Evolutionary conservation across 2,113 vertebrate genomes (phyloP).

Genomic region (Galeopterus variegatus): DNA sequence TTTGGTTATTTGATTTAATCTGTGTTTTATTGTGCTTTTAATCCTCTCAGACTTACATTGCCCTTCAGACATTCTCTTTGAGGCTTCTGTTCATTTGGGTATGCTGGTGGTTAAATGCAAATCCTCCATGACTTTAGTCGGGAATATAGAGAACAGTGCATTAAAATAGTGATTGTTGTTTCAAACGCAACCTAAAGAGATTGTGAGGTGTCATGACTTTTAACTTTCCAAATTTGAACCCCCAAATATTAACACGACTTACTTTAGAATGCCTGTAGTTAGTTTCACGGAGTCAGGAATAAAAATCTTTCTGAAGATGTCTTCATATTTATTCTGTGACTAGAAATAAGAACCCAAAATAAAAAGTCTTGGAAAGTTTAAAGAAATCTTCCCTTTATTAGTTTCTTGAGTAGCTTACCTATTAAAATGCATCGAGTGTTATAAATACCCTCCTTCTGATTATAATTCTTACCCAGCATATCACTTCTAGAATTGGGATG

Average conservation of each 20-base stretch:
- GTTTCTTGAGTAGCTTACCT: not conserved
- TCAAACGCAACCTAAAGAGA: conserved; percentile 18
- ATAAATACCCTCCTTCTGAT: not conserved
- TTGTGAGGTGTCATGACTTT: not conserved
- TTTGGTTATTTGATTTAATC: conserved; percentile 55
- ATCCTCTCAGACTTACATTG: conserved; percentile 68
- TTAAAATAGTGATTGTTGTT: conserved; percentile 20
- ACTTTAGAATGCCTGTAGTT: not conserved
- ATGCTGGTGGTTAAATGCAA: not conserved
- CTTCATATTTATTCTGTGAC: not conserved
- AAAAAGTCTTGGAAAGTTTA: not conserved
- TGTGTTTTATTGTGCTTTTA: conserved; percentile 64
- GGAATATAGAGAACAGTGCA: not conserved
- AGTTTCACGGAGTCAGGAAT: conserved; percentile 12
- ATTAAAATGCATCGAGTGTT: not conserved
- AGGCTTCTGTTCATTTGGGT: conserved; percentile 44
- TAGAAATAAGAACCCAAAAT: conserved; percentile 1
- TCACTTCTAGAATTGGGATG: not conserved
- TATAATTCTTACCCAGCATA: not conserved
- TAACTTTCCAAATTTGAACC: not conserved
- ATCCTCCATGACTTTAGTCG: not conserved
- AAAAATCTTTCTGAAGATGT: not conserved
- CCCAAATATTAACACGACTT: not conserved
- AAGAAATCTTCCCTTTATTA: not conserved
- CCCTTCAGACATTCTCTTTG: conserved; percentile 58